These are phyloP conservation scores for Zapus hudsonius DNA, from an alignment of 2,113 vertebrate species.

Conservation along the genomic window DNA sequence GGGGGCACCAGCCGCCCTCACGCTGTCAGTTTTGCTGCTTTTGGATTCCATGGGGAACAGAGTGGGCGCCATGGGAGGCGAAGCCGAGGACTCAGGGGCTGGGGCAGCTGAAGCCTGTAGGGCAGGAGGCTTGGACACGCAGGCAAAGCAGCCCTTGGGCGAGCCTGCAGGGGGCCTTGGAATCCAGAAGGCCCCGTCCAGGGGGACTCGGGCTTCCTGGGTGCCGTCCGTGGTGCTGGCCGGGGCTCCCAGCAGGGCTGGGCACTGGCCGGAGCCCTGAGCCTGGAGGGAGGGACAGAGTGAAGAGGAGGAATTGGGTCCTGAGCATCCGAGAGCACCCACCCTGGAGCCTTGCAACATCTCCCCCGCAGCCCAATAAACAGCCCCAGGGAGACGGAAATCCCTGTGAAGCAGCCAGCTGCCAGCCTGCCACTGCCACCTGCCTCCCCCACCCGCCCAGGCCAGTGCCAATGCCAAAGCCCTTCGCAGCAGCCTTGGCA, in stretches of 20 bases:
- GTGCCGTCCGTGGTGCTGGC: slow-evolving; percentile 87
- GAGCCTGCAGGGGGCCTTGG: slow-evolving; percentile 80
- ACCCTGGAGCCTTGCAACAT: neutral
- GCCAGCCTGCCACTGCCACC: slow-evolving; percentile 58
- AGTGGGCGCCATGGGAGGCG: slow-evolving; percentile 84
- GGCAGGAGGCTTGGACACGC: slow-evolving; percentile 84
- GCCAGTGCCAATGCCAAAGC: neutral
- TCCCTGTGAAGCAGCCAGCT: slow-evolving; percentile 15
- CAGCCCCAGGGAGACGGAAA: neutral
- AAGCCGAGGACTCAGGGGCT: slow-evolving; percentile 79
- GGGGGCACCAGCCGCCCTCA: slow-evolving; percentile 77
- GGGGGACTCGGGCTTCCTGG: slow-evolving; percentile 85
- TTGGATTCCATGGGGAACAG: slow-evolving; percentile 88
- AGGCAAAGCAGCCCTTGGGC: slow-evolving; percentile 85
- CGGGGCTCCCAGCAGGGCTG: slow-evolving; percentile 72
- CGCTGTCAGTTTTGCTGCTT: slow-evolving; percentile 85
- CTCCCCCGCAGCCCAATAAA: neutral
- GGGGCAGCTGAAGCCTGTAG: slow-evolving; percentile 78
- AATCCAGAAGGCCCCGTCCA: slow-evolving; percentile 87
- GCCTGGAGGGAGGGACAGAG: slow-evolving; percentile 41
- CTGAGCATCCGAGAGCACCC: neutral
- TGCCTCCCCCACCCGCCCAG: slow-evolving; percentile 20
- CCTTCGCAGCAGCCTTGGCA: slow-evolving; percentile 57
- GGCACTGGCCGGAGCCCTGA: slow-evolving; percentile 70
- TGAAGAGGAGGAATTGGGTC: neutral